A percentile compares a stretch with the other conserved stretches of the same genome.
These are phyloP conservation scores for Mormyrus hasselquistii DNA, from an alignment of 2,797 vertebrate species.

Conservation along the genomic window DNA sequence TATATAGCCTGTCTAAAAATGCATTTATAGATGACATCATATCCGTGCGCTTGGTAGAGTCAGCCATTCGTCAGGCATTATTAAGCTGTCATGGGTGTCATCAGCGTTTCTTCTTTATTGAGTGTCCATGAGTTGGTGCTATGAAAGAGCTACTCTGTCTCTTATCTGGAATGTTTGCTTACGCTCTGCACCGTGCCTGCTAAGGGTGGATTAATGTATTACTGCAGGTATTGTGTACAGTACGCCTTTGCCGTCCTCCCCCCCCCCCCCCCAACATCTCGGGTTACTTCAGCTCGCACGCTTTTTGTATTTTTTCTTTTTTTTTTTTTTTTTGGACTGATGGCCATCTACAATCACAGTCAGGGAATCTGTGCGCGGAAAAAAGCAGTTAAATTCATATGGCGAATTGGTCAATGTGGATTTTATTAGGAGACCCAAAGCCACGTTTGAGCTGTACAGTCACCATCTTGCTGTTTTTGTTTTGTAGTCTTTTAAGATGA, in stretches of 20 bases:
- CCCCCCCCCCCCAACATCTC: background rate
- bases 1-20: background rate
- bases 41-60: background rate
- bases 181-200: background rate
- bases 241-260: background rate
- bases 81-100: background rate
- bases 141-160: constrained; percentile 5
- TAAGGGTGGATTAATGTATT: background rate
- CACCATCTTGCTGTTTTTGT: background rate
- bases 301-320: background rate
- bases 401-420: background rate
- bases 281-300: background rate
- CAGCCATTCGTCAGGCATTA: background rate
- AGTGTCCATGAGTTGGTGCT: background rate
- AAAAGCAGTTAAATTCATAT: background rate
- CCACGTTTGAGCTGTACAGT: background rate
- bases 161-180: constrained; percentile 9
- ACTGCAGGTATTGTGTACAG: background rate
- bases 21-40: background rate
- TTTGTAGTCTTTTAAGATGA: background rate
- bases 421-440: background rate
- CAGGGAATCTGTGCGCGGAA: background rate
- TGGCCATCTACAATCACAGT: background rate
- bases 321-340: background rate
- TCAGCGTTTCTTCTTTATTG: background rate